phyloP scores from a whole-genome alignment of 2,797 vertebrate species.

The Steatocranus sp. region DNA sequence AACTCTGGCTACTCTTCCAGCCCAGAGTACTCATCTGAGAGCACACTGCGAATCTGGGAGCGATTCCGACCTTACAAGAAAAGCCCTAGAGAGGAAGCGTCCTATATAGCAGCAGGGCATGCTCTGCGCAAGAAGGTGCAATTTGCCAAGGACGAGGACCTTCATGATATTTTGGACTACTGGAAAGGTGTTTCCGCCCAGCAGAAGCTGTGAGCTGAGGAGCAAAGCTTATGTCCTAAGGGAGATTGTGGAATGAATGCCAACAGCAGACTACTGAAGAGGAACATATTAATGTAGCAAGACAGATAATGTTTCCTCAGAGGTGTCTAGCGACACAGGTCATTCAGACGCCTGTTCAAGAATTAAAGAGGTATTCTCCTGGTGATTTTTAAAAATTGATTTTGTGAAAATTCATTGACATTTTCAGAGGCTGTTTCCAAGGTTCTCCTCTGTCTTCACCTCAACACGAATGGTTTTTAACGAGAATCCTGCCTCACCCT shows the following conservation, averaged over 20 bases:
- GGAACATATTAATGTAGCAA: constrained; percentile 62
- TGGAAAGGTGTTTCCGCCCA: constrained; percentile 99
- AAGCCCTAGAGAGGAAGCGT: constrained; percentile 90
- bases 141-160: constrained; percentile 98
- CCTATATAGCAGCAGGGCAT: constrained; percentile 95
- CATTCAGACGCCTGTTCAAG: constrained; percentile 2
- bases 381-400: not conserved
- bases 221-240: not conserved
- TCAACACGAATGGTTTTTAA: constrained; percentile 11
- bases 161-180: constrained; percentile 99
- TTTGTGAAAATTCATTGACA: constrained; percentile 16
- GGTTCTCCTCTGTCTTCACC: constrained; percentile 7
- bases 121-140: constrained; percentile 98
- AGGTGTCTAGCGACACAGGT: constrained; percentile 10
- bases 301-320: constrained; percentile 32
- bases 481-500: constrained; percentile 36
- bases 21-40: constrained; percentile 97
- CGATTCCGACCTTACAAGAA: constrained; percentile 98
- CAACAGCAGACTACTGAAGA: constrained; percentile 43
- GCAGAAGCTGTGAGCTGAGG: constrained; percentile 90
- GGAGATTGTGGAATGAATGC: constrained; percentile 21
- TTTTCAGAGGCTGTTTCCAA: constrained; percentile 30
- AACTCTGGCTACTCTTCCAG: constrained; percentile 98
- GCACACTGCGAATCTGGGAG: constrained; percentile 98
- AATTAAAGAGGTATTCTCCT: constrained; percentile 4